Evolutionary conservation across 1,140 invertebrate species (phyloP), one percentile per base, ranked within the genome.

Genomic region (Oncopeltus fasciatus): DNA sequence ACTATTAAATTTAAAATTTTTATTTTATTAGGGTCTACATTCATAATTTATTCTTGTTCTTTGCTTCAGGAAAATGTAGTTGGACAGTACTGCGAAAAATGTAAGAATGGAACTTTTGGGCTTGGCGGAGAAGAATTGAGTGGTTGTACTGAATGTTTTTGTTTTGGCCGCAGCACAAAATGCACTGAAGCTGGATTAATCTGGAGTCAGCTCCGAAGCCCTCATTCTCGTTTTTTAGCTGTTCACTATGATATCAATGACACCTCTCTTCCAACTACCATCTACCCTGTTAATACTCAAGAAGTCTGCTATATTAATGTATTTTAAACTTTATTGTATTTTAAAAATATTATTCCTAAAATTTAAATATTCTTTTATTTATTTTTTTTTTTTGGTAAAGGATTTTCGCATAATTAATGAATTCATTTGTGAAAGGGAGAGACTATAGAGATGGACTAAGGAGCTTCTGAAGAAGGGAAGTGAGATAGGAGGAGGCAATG

Each of bases 131-230:
- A 83, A 4, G 90, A 88, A 73, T 78, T 82, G 0, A 79, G 80
- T 61, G 92, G 91, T 3, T 95, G 92, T 57, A 91, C 86, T 0
- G 80, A 85, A 63, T 71, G 92, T 72, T 95, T 92, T 75, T 95
- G 92, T 74, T 95, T 94, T 70, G 87, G 85, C 0, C 78, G 89
- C 68, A 85, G 85, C 11, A 80, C 80, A 0, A 74, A 80, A 38
- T 95, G 92, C 71, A 79, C 79, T 43, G 86, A 91, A 70, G 86
- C 88, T 5, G 78, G 80, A 20, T 82, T 88, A 43, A 83, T 84
- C 16, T 87, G 91, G 81, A 84, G 84, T 2, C 83, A 87, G 69
- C 74, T 88, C 46, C 78, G 83, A 65, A 76, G 83, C 28, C 70
- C 80, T 56, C 74, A 78, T 46, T 77, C 81, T 0, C 72, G 83